Conservation (phyloP, 2,113 vertebrate species). For the Bucco capensis region DNA sequence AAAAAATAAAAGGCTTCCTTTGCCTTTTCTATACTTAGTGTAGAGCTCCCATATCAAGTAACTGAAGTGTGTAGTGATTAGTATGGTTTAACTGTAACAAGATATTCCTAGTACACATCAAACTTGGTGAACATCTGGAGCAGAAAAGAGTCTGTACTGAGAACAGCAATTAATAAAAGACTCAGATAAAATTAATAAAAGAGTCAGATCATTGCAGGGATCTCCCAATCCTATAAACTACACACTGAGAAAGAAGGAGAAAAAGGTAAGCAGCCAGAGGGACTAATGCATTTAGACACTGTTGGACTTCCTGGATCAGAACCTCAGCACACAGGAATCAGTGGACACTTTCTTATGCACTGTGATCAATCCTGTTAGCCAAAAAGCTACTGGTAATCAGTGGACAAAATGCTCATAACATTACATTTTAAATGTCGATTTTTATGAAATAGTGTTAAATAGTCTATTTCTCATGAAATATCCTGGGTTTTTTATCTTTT, state of each 20-base stretch:
- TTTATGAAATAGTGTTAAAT: not conserved
- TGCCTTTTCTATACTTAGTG: not conserved
- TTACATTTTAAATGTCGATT: not conserved
- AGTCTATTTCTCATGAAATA: not conserved
- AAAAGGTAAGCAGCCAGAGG: not conserved
- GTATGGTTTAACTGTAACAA: slow-evolving; percentile 3
- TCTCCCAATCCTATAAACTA: not conserved
- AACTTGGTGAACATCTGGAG: slow-evolving; percentile 16
- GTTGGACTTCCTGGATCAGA: not conserved
- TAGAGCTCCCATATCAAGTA: not conserved
- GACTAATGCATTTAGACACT: not conserved
- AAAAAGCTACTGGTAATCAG: not conserved
- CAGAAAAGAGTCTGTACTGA: not conserved
- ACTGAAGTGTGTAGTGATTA: not conserved
- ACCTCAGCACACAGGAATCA: not conserved
- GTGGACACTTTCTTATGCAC: not conserved
- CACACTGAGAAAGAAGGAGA: not conserved
- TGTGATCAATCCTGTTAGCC: not conserved
- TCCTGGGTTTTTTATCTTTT: not conserved
- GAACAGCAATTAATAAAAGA: slow-evolving; percentile 1
- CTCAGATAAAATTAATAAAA: no score
- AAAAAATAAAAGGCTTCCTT: not conserved
- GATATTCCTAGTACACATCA: not conserved
- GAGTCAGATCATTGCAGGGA: not conserved
- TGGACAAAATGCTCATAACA: not conserved